Percentiles rank a stretch among this genome's conserved stretches.
phyloP scores from a whole-genome alignment of 2,113 vertebrate genomes.

The Lophotis ruficrista region DNA sequence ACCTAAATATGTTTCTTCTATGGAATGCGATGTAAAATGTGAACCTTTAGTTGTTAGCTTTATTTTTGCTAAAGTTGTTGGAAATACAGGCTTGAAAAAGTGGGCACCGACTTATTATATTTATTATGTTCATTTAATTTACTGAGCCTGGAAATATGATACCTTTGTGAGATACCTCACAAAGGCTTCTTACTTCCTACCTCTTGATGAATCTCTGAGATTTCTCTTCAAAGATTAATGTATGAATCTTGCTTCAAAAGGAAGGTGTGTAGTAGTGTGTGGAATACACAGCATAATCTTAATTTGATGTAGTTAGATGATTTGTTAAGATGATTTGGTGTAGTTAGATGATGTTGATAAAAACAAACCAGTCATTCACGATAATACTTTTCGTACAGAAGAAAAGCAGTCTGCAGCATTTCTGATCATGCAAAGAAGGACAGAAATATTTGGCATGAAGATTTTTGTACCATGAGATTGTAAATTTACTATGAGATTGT shows the following conservation, averaged over 20 bases:
- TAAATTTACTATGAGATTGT: neutral
- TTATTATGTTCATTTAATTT: neutral
- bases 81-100: neutral
- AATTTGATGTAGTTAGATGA: neutral
- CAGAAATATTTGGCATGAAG: neutral
- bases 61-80: neutral
- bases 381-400: neutral
- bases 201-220: neutral
- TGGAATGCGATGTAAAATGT: neutral
- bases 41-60: neutral
- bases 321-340: neutral
- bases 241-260: neutral
- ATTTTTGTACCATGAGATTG: neutral
- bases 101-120: neutral
- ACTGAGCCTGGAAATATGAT: neutral
- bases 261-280: neutral
- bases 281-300: neutral
- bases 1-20: neutral
- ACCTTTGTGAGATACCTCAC: neutral
- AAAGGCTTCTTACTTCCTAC: neutral
- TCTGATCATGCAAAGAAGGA: neutral
- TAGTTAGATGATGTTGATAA: neutral
- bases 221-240: neutral
- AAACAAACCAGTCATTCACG: neutral
- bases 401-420: neutral